phyloP scores from a whole-genome alignment of 2,113 vertebrate genomes.

The Psittacara wagleri region DNA sequence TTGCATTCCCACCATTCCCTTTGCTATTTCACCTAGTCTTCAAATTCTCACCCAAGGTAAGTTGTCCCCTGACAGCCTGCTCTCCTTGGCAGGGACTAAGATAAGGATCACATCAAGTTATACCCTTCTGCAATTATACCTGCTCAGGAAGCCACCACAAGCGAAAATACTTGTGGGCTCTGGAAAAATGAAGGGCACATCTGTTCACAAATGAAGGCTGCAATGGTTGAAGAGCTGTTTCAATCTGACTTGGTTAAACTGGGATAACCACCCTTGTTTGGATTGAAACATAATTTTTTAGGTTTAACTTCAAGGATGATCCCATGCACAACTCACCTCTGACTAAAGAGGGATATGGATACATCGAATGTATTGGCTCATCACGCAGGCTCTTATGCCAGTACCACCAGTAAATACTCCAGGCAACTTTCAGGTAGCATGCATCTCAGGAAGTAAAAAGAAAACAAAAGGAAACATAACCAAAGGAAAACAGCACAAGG shows the following conservation, averaged over 20 bases:
- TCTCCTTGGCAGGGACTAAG: neutral
- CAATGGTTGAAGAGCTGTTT: neutral
- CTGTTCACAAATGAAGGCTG: neutral
- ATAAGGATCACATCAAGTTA: neutral
- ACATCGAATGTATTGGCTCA: fast-evolving
- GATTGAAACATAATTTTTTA: neutral
- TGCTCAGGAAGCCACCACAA: neutral
- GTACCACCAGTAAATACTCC: neutral
- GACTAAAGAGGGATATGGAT: neutral
- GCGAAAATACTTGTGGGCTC: neutral
- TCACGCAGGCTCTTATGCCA: neutral
- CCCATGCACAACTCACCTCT: neutral
- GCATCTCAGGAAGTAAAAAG: neutral
- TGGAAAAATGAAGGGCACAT: neutral
- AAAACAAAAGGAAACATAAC: neutral
- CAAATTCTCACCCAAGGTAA: neutral
- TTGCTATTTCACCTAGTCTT: neutral
- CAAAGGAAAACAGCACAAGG: neutral
- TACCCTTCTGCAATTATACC: neutral
- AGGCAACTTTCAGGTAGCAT: neutral
- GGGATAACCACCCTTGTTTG: neutral
- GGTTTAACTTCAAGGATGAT: neutral
- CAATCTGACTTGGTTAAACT: neutral
- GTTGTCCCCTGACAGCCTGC: neutral
- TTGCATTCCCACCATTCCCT: neutral